phyloP scores from a whole-genome alignment of 2,797 vertebrate genomes.

The Epinephelus coioides region DNA sequence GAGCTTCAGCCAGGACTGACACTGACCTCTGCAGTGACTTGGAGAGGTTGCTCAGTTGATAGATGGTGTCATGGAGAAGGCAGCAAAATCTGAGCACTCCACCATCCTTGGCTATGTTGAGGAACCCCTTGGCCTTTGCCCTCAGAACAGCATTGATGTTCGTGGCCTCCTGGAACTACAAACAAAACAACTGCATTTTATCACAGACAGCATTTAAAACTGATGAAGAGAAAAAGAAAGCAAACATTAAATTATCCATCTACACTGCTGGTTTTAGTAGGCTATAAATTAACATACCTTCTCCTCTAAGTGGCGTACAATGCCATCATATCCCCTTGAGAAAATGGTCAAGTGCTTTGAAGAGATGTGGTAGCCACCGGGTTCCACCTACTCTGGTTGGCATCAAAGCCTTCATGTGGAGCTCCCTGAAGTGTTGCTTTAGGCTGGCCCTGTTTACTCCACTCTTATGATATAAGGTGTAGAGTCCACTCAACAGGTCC shows the following conservation, averaged over 20 bases:
- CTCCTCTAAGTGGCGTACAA: background rate
- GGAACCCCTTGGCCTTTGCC: background rate
- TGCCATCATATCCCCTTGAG: background rate
- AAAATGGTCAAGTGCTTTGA: background rate
- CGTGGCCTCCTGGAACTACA: background rate
- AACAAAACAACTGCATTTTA: slow-evolving; percentile 3
- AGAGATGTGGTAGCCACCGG: background rate
- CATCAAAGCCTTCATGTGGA: slow-evolving; percentile 8
- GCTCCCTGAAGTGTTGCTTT: background rate
- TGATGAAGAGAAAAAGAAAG: background rate
- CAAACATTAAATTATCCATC: background rate
- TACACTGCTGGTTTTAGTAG: slow-evolving; percentile 8
- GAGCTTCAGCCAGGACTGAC: no score
- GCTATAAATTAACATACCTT: background rate
- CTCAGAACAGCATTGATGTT: background rate
- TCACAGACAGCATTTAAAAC: background rate
- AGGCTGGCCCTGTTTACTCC: background rate
- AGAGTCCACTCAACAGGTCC: background rate
- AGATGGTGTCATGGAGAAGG: background rate
- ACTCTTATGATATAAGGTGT: background rate
- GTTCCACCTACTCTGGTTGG: slow-evolving; percentile 6
- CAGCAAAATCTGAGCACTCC: background rate
- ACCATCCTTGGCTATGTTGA: background rate
- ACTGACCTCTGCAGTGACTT: background rate
- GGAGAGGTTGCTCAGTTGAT: background rate